Percentiles rank a stretch among this genome's conserved stretches.
phyloP scores from a whole-genome alignment of 2,797 vertebrate species.

The Allobates femoralis region DNA sequence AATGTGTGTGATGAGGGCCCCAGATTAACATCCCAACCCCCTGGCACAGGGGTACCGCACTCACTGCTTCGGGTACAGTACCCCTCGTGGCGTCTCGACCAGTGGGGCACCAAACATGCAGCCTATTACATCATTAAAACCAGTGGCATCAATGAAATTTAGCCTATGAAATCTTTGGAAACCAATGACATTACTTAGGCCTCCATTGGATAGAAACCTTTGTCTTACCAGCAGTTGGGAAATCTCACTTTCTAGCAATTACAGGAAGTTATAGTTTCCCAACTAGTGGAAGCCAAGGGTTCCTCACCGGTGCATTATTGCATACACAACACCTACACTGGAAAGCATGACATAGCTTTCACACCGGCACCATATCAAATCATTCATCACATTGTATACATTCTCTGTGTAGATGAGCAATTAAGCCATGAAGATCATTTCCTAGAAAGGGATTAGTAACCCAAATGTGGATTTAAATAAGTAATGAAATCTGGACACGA shows the following conservation, averaged over 20 bases:
- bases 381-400: neutral
- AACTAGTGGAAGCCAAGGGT: neutral
- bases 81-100: no score
- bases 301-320: neutral
- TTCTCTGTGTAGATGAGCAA: slow-evolving; percentile 14
- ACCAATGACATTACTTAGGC: no score
- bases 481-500: slow-evolving; percentile 15
- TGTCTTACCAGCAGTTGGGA: neutral
- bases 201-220: no score
- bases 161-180: no score
- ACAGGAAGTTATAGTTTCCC: neutral
- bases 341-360: neutral
- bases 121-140: no score
- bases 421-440: slow-evolving; percentile 7
- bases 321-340: neutral
- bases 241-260: neutral
- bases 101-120: no score
- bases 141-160: no score
- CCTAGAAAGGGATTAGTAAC: slow-evolving; percentile 50
- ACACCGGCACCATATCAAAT: neutral
- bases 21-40: no score
- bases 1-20: no score
- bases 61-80: no score
- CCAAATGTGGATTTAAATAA: slow-evolving; percentile 15
- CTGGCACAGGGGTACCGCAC: no score